phyloP scores from a whole-genome alignment of 92 coral and sea anemone species.

The Parazoanthus atlanticus region DNA sequence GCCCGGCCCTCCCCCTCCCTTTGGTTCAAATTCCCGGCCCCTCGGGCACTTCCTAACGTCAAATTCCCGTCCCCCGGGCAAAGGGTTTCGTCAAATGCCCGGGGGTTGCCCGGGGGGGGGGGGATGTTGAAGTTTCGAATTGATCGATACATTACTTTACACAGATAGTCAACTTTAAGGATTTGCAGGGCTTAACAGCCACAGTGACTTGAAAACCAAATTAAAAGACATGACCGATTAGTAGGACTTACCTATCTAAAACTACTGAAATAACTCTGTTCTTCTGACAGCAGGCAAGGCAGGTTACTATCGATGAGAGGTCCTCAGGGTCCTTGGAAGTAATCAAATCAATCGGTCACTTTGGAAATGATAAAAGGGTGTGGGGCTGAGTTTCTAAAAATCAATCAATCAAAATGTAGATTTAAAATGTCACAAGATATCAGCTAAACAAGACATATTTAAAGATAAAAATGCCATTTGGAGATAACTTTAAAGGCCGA shows the following conservation, averaged over 20 bases:
- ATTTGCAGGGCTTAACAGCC: not conserved
- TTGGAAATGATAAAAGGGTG: not conserved
- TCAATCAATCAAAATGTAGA: not conserved
- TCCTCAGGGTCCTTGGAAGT: not conserved
- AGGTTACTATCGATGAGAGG: conserved; percentile 56
- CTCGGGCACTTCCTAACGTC: no score
- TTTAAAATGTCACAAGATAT: not conserved
- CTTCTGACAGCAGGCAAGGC: conserved; percentile 79
- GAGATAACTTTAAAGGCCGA: not conserved
- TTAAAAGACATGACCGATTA: not conserved
- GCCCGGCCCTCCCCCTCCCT: no score
- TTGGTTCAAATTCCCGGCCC: no score
- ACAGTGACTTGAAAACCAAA: not conserved
- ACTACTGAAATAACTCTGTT: conserved; percentile 71
- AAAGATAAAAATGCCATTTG: no score
- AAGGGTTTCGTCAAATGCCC: no score
- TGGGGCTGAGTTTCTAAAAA: no score
- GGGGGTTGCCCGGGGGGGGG: no score
- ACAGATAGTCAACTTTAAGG: no score
- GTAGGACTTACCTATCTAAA: conserved; percentile 62
- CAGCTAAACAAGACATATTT: no score
- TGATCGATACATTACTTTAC: no score
- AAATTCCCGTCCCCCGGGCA: no score
- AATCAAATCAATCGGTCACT: not conserved
- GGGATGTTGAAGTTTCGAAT: no score